Evolutionary conservation across 2,888 invertebrate genomes (phyloP).

Genomic region (Cephus runcator): DNA sequence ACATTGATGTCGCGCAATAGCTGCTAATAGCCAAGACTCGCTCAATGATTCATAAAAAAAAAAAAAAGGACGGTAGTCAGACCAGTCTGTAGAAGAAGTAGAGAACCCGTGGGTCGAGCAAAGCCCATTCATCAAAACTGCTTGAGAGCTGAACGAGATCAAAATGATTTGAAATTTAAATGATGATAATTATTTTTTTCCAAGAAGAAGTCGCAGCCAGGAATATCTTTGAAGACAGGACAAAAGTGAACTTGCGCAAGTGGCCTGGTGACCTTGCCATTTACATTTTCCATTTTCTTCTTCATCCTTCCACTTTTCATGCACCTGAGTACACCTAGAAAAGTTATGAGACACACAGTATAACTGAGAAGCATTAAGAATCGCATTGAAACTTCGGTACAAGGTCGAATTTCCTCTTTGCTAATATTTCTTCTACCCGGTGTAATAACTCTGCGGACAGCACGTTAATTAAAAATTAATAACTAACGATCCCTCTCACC

Average conservation of each 20-base stretch:
- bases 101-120: neutral
- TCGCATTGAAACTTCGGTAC: slow-evolving; percentile 65
- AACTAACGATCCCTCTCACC: slow-evolving; percentile 27
- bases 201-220: neutral
- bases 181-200: slow-evolving; percentile 16
- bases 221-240: slow-evolving; percentile 52
- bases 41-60: neutral
- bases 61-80: neutral
- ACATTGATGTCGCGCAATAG: neutral
- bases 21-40: neutral
- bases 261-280: neutral
- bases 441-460: neutral
- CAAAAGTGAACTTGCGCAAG: neutral
- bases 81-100: neutral
- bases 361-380: neutral
- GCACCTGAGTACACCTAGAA: neutral
- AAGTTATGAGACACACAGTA: neutral
- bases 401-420: neutral
- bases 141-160: slow-evolving; percentile 16
- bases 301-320: neutral
- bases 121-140: neutral
- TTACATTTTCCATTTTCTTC: neutral
- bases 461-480: neutral
- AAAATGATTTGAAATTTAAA: slow-evolving; percentile 40
- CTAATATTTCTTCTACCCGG: neutral